Conservation (phyloP, 2,888 invertebrate genomes). For the Ophioninae sp. region DNA sequence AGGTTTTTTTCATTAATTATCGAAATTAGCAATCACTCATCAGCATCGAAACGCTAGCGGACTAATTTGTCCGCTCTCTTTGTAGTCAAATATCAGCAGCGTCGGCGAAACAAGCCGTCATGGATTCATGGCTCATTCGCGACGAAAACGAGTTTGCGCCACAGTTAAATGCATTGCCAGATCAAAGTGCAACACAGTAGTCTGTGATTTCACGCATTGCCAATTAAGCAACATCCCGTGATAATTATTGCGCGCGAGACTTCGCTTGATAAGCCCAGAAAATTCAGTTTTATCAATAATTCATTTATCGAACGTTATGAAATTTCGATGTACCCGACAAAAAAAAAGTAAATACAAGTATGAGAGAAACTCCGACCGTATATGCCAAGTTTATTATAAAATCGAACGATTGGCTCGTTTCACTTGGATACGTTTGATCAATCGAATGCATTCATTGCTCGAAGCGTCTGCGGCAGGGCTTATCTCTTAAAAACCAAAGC, state of each 20-base stretch:
- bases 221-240: slow-evolving; percentile 13
- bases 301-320: background rate
- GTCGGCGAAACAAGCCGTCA: background rate
- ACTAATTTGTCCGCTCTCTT: slow-evolving; percentile 17
- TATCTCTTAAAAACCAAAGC: background rate
- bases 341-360: background rate
- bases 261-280: background rate
- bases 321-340: background rate
- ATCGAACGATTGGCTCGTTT: background rate
- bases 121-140: background rate
- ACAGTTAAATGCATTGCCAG: slow-evolving; percentile 31
- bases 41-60: background rate
- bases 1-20: background rate
- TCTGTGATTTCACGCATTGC: slow-evolving; percentile 2
- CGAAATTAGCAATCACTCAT: slow-evolving; percentile 11
- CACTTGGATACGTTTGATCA: slow-evolving; percentile 4
- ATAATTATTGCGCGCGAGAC: background rate
- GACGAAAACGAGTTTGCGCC: background rate
- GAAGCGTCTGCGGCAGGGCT: background rate
- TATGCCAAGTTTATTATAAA: background rate
- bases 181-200: slow-evolving; percentile 27
- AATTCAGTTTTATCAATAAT: slow-evolving; percentile 16
- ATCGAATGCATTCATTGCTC: background rate
- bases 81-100: slow-evolving; percentile 5
- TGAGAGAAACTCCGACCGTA: background rate